These are phyloP conservation scores for Dione juno DNA, from an alignment of 2,888 invertebrate species.

Conservation along the genomic window DNA sequence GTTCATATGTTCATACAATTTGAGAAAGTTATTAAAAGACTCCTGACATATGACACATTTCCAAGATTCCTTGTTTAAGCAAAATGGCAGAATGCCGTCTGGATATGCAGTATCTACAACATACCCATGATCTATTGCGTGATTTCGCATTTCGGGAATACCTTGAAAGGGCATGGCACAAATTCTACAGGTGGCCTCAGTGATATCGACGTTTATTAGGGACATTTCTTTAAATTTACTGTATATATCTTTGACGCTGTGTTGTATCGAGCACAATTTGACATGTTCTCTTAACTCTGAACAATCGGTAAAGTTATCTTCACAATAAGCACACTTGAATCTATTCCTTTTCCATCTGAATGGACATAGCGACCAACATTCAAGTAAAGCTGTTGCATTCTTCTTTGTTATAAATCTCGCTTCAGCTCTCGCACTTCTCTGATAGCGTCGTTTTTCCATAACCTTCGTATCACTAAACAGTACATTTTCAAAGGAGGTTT, in stretches of 20 bases:
- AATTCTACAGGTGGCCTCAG: slow-evolving; percentile 62
- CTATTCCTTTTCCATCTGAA: slow-evolving; percentile 75
- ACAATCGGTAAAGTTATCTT: slow-evolving; percentile 68
- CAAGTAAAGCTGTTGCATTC: slow-evolving; percentile 68
- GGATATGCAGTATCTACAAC: slow-evolving; percentile 64
- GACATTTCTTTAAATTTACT: slow-evolving; percentile 77
- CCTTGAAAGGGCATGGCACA: slow-evolving; percentile 60
- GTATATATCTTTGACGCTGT: slow-evolving; percentile 69
- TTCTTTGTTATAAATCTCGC: slow-evolving; percentile 71
- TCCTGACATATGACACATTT: slow-evolving; percentile 67
- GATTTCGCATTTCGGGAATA: slow-evolving; percentile 62
- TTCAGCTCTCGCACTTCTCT: slow-evolving; percentile 68
- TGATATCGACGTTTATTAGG: slow-evolving; percentile 71
- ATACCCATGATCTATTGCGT: slow-evolving; percentile 65
- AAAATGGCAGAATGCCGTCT: slow-evolving; percentile 72
- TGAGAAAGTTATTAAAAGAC: slow-evolving; percentile 72
- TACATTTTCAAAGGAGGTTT: slow-evolving; percentile 33
- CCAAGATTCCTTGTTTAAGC: slow-evolving; percentile 70
- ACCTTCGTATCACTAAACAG: slow-evolving; percentile 28
- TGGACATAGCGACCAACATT: slow-evolving; percentile 71
- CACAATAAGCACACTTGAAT: slow-evolving; percentile 76
- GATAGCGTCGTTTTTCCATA: slow-evolving; percentile 58
- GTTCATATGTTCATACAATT: slow-evolving; percentile 78
- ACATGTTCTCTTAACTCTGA: slow-evolving; percentile 64
- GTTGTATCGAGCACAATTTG: slow-evolving; percentile 57